A percentile compares a stretch with the other conserved stretches of the same genome.
These are phyloP conservation scores for Dynastes maya DNA, from an alignment of 2,888 invertebrate species.

Conservation along the genomic window DNA sequence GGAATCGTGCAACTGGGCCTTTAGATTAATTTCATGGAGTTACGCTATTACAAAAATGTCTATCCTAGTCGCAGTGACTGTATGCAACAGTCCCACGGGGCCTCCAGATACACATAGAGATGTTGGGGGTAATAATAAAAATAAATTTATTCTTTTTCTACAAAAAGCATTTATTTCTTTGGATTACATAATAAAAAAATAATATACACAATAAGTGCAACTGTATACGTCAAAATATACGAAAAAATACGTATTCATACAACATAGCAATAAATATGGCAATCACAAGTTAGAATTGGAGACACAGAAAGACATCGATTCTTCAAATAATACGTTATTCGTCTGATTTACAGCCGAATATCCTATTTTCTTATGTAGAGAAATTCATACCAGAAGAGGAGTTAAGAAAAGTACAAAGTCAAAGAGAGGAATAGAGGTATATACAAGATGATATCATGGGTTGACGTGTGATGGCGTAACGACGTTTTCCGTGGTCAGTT, in stretches of 20 bases:
- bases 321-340: neutral
- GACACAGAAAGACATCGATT: neutral
- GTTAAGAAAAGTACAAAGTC: neutral
- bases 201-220: conserved; percentile 2
- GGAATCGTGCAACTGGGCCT: too few relatives aligned
- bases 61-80: too few relatives aligned
- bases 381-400: too few relatives aligned
- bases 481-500: conserved; percentile 25
- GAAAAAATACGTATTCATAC: conserved; percentile 4
- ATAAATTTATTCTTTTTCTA: conserved; percentile 8
- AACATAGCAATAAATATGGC: conserved; percentile 42
- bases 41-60: too few relatives aligned
- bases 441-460: conserved; percentile 44
- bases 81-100: too few relatives aligned
- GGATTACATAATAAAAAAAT: conserved; percentile 29
- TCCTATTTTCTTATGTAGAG: too few relatives aligned
- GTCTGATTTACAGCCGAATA: neutral
- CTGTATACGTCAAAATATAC: conserved; percentile 8
- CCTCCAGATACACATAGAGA: too few relatives aligned
- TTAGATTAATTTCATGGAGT: too few relatives aligned
- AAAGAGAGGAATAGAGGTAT: conserved; percentile 30
- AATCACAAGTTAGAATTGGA: neutral
- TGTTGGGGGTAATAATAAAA: neutral
- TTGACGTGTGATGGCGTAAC: conserved; percentile 1
- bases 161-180: conserved; percentile 41